Percentiles rank a stretch among this genome's conserved stretches.
phyloP scores from a whole-genome alignment of 2,113 vertebrate genomes.

The Pedetes capensis region DNA sequence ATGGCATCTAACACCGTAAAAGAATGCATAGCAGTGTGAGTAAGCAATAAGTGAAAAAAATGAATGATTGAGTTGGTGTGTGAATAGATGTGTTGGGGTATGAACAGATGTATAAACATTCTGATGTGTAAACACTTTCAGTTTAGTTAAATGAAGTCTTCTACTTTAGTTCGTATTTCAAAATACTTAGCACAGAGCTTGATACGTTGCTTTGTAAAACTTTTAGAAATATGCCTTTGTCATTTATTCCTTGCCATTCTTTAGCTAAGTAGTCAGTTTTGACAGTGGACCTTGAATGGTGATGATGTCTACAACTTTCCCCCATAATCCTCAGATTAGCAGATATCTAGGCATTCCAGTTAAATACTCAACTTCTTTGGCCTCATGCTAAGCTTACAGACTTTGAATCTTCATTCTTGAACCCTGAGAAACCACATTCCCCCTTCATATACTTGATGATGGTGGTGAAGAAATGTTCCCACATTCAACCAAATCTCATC shows the following conservation, averaged over 20 bases:
- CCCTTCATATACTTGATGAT: neutral
- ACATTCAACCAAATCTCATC: neutral
- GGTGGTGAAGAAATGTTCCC: neutral
- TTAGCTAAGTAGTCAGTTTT: neutral
- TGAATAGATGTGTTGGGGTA: no score
- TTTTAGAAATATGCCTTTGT: neutral
- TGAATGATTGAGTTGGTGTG: neutral
- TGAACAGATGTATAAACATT: neutral
- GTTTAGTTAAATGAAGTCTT: neutral
- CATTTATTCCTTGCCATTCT: neutral
- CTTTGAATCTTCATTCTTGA: neutral
- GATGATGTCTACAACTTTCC: neutral
- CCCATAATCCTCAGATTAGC: neutral
- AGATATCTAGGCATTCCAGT: neutral
- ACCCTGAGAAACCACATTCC: accelerated
- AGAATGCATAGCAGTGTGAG: neutral
- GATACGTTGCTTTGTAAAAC: neutral
- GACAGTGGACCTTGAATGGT: neutral
- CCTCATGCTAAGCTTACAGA: neutral
- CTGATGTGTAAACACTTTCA: neutral
- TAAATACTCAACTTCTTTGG: neutral
- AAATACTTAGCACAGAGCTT: neutral
- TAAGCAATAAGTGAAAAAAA: neutral
- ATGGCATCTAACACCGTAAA: neutral
- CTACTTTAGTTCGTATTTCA: neutral